Percentiles rank a stretch among this genome's conserved stretches.
Conservation (phyloP, 2,113 vertebrate genomes). For the Danio rerio region GRCz12tu NC_133180.1:21725001-21725500, state of each 20-base stretch:
- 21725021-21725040: too few species aligned
- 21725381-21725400: constrained; percentile 33
- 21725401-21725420: constrained; percentile 11
- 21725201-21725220: too few species aligned
- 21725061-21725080: too few species aligned
- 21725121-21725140: too few species aligned
- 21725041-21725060: too few species aligned
- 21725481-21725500: constrained; percentile 2
- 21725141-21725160: too few species aligned
- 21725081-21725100: too few species aligned
- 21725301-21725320: neutral
- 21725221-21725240: neutral
- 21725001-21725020: too few species aligned
- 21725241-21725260: neutral
- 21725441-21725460: too few species aligned
- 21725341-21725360: constrained; percentile 5
- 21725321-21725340: neutral
- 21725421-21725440: constrained; percentile 8
- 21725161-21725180: too few species aligned
- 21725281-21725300: neutral
- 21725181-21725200: too few species aligned
- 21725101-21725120: too few species aligned
- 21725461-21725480: constrained; percentile 39
- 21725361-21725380: constrained; percentile 39
- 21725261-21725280: neutral